Percentiles rank a stretch among this genome's conserved stretches.
phyloP scores from a whole-genome alignment of 2,797 vertebrate species.

The Micropoecilia bifurca region DNA sequence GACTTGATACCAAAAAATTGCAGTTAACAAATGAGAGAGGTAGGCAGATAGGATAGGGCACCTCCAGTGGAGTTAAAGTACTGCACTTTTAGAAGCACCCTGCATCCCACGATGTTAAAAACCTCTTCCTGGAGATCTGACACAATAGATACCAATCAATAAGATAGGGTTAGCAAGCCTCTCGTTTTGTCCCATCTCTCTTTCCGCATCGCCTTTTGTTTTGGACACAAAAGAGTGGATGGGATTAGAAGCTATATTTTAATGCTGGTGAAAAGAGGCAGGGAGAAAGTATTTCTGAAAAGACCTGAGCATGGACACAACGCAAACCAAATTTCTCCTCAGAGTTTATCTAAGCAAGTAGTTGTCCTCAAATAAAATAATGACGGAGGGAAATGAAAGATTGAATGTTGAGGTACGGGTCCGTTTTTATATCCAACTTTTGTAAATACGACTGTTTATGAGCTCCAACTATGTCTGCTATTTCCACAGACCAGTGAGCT shows the following conservation, averaged over 20 bases:
- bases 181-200: constrained; percentile 46
- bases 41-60: constrained; percentile 10
- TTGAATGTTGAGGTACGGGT: no score
- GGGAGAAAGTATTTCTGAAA: background rate
- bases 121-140: constrained; percentile 73
- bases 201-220: constrained; percentile 16
- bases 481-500: no score
- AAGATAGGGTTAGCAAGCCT: constrained; percentile 53
- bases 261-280: constrained; percentile 81
- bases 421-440: no score
- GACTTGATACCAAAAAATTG: background rate
- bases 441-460: no score
- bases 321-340: background rate
- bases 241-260: constrained; percentile 88
- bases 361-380: background rate
- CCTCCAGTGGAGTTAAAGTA: constrained; percentile 62
- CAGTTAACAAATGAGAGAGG: background rate
- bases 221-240: constrained; percentile 80
- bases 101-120: constrained; percentile 63
- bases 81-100: constrained; percentile 65
- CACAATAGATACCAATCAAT: constrained; percentile 77
- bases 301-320: background rate
- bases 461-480: no score
- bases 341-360: background rate
- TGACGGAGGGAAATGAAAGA: background rate